These are phyloP conservation scores for Manis crassicaudata DNA, from an alignment of 2,797 vertebrate genomes.

Conservation along the genomic window DNA sequence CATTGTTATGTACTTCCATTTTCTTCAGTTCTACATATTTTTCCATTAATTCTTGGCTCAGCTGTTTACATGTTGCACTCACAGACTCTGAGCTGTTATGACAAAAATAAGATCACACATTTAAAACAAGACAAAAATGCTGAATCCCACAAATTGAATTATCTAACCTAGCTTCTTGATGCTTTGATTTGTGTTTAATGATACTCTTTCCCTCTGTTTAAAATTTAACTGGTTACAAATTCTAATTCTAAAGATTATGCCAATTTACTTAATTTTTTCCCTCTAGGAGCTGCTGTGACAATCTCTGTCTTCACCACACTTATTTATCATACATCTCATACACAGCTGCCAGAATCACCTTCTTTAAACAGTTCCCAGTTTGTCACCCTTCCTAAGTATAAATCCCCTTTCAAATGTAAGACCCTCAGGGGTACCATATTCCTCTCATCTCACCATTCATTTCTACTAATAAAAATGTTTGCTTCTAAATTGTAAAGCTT, in stretches of 20 bases:
- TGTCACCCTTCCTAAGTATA: neutral
- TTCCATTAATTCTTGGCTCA: conserved; percentile 85
- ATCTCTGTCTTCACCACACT: neutral
- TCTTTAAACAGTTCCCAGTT: neutral
- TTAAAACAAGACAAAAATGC: conserved; percentile 46
- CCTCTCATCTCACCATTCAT: neutral
- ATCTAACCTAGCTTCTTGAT: conserved; percentile 41
- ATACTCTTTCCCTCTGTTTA: conserved; percentile 15
- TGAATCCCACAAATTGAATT: neutral
- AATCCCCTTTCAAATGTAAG: neutral
- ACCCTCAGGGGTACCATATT: neutral
- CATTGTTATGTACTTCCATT: conserved; percentile 85
- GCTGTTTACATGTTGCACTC: conserved; percentile 84
- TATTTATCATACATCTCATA: neutral
- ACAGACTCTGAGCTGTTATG: conserved; percentile 82
- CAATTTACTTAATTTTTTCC: neutral
- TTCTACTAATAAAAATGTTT: neutral
- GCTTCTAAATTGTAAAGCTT: neutral
- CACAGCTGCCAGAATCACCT: neutral
- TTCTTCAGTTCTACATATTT: conserved; percentile 87
- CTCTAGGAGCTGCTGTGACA: neutral
- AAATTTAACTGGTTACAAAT: conserved; percentile 17
- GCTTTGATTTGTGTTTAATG: neutral
- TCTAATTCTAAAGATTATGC: neutral
- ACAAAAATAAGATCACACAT: conserved; percentile 71